Conservation (phyloP, 2,113 vertebrate genomes). For the Aphyosemion australe region DNA sequence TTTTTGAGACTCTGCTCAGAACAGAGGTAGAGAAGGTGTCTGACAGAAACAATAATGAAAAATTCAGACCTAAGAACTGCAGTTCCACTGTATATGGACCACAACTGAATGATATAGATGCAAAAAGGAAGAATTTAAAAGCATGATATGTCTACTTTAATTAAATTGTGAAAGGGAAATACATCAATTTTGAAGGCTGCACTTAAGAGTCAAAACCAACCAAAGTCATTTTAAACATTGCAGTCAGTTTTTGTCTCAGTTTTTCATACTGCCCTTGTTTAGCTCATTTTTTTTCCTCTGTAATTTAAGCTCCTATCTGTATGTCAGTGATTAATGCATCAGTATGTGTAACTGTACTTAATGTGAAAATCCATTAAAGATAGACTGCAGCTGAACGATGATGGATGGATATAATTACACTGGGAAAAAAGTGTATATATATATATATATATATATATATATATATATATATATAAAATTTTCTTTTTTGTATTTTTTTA, state of each 20-base stretch:
- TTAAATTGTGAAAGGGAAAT: no score
- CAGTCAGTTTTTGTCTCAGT: neutral
- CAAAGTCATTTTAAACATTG: neutral
- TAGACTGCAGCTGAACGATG: constrained; percentile 17
- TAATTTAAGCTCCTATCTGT: neutral
- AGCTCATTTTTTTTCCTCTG: neutral
- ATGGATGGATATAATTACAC: constrained; percentile 37
- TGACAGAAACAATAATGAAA: no score
- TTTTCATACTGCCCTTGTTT: neutral
- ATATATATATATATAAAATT: constrained; percentile 35
- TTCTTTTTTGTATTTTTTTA: no score
- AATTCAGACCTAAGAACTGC: no score
- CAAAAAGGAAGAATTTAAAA: no score
- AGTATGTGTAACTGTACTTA: constrained; percentile 6
- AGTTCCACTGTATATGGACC: no score
- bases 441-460: constrained; percentile 22
- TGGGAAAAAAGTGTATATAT: neutral
- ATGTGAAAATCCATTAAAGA: constrained; percentile 41
- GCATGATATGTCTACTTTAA: no score
- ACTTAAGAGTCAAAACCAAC: neutral
- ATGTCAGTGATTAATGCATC: constrained; percentile 9
- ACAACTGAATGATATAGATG: no score
- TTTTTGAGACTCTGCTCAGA: no score
- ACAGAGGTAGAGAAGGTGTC: no score
- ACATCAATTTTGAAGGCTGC: no score